phyloP scores from a whole-genome alignment of 2,113 vertebrate genomes.

The Misgurnus anguillicaudatus region DNA sequence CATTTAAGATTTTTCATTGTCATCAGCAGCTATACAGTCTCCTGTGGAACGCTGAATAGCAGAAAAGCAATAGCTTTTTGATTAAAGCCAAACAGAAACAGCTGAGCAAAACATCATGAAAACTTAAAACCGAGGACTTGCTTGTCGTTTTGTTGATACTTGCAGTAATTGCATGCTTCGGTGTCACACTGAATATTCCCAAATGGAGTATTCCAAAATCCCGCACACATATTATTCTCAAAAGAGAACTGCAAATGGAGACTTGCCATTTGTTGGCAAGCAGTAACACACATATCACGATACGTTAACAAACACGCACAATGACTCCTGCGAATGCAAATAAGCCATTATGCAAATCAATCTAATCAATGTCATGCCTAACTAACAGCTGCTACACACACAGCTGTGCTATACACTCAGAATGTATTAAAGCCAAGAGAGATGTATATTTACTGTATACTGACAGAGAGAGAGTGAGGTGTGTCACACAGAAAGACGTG shows the following conservation, averaged over 20 bases:
- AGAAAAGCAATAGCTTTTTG: slow-evolving; percentile 21
- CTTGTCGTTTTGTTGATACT: slow-evolving; percentile 4
- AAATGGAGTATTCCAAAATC: slow-evolving; percentile 5
- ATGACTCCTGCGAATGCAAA: not conserved
- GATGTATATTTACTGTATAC: not conserved
- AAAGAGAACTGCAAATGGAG: slow-evolving; percentile 11
- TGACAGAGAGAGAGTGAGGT: not conserved
- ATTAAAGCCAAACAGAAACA: slow-evolving; percentile 8
- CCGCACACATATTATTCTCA: slow-evolving; percentile 16
- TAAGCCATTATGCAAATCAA: slow-evolving; percentile 51
- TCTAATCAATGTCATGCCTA: slow-evolving; percentile 34
- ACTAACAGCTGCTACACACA: slow-evolving; percentile 41
- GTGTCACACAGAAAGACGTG: too few species aligned
- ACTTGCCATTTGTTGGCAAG: slow-evolving; percentile 30
- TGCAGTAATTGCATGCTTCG: slow-evolving; percentile 16
- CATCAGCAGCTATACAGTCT: slow-evolving; percentile 2
- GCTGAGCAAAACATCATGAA: not conserved
- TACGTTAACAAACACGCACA: slow-evolving; percentile 32
- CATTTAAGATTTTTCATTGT: slow-evolving; percentile 1
- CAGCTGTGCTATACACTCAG: slow-evolving; percentile 41
- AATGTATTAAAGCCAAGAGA: slow-evolving; percentile 9
- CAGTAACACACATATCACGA: slow-evolving; percentile 16
- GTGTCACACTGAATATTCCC: slow-evolving; percentile 20
- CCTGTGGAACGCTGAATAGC: not conserved
- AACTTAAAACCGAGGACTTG: not conserved